phyloP scores from a whole-genome alignment of 2,888 invertebrate species.

The Synergus umbraculus region DNA sequence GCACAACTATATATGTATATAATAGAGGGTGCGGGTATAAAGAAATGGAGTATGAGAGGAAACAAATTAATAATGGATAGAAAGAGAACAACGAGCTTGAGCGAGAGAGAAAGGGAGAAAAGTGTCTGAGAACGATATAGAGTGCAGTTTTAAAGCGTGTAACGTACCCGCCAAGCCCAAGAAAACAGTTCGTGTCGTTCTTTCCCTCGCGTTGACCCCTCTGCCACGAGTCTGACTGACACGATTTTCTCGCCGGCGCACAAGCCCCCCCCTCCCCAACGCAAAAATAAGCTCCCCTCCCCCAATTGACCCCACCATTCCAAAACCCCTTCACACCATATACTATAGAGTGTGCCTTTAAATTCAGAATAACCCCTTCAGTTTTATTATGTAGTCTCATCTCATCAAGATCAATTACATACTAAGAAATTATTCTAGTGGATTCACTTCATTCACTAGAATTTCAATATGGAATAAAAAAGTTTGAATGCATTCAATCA shows the following conservation, averaged over 20 bases:
- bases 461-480: too few relatives aligned
- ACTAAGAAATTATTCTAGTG: not conserved
- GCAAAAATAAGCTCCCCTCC: conserved; percentile 39
- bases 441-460: not conserved
- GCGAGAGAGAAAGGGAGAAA: conserved; percentile 48
- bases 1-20: conserved; percentile 3
- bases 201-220: conserved; percentile 74
- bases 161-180: conserved; percentile 75
- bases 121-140: conserved; percentile 42
- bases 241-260: conserved; percentile 64
- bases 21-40: conserved; percentile 36
- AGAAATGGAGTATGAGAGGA: conserved; percentile 43
- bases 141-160: conserved; percentile 50
- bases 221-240: conserved; percentile 74
- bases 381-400: not conserved
- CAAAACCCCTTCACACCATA: conserved; percentile 38
- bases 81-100: conserved; percentile 33
- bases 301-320: conserved; percentile 41
- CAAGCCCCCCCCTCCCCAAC: conserved; percentile 59
- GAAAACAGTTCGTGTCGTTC: conserved; percentile 73
- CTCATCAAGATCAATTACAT: not conserved
- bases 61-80: conserved; percentile 11
- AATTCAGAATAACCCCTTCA: not conserved
- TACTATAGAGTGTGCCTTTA: conserved; percentile 9
- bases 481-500: too few relatives aligned